Base-by-base conservation (phyloP, 2,797 vertebrate genomes). In the Aerospiza tachiro region DNA sequence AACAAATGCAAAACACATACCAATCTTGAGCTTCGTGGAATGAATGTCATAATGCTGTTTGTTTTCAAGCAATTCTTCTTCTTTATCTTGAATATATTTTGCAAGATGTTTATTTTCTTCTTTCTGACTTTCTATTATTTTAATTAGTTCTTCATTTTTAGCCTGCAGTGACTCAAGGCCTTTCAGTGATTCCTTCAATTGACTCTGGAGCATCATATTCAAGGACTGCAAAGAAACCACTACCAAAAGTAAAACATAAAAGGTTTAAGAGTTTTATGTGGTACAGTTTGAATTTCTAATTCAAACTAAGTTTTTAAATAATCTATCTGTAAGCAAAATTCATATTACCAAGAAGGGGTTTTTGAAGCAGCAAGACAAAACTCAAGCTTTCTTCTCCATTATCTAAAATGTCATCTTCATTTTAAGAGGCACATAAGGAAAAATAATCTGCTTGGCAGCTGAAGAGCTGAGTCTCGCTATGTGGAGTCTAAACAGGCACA, bases 121-220 rank as follows among this genome's bases (percentile, higher is more conserved):
- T 87, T 97, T 98, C 92, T 98, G 98, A 91, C 84, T 95, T 93
- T 97, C 97, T 83, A 98, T 97, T 72, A 98, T 88, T 95, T 97
- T 97, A 91, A 98, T 93, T 11, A 99, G 97, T 13, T 98, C 99
- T 72, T 98, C 85, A 47, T 99, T 98, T 96, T 99, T 98, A n/a
- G 93, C 96, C 90, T 98, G 98, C 40, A 99, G 96, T 17, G 98
- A 98, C 86, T 98, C 98, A 56, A 99, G 97, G 26, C 97, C 97
- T 93, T 96, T 98, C 66, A 98, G 96, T 7, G 98, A 98, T 10
- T 98, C 96, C 8, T 94, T 89, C 83, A 99, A 96, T 71, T 99
- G 98, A 91, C 97, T 97, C 91, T 99, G 98, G 59, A 99, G 97
- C 38, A 97, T 91, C 44, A 97, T 38, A 74, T 98, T 98, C 95